These are phyloP conservation scores for Chanos chanos DNA, from an alignment of 2,797 vertebrate genomes.

Conservation along the genomic window DNA sequence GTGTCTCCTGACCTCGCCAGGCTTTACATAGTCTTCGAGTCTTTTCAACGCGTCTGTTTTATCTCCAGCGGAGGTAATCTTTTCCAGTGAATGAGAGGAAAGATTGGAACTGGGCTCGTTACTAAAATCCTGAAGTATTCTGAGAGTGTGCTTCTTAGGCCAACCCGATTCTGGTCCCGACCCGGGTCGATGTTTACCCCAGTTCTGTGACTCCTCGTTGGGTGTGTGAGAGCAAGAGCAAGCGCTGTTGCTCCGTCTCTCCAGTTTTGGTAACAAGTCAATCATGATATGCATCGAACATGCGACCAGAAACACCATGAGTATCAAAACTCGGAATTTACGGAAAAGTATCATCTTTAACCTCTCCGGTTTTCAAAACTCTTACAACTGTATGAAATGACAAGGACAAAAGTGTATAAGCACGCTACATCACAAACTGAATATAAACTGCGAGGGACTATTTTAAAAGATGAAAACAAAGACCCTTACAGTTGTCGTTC, in stretches of 20 bases:
- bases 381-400: conserved; percentile 70
- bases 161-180: conserved; percentile 66
- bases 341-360: conserved; percentile 92
- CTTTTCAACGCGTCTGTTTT: conserved; percentile 53
- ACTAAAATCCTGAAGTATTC: conserved; percentile 94
- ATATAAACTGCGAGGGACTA: conserved; percentile 72
- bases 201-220: conserved; percentile 73
- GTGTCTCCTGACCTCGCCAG: too few relatives aligned
- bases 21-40: conserved; percentile 53
- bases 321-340: conserved; percentile 87
- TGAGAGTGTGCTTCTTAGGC: conserved; percentile 92
- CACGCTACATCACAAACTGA: conserved; percentile 77
- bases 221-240: conserved; percentile 85
- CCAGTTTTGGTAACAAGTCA: conserved; percentile 89
- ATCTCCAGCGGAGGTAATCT: conserved; percentile 57
- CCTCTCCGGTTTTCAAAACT: conserved; percentile 66
- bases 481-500: conserved; percentile 66
- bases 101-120: conserved; percentile 89
- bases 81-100: conserved; percentile 82
- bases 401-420: conserved; percentile 71
- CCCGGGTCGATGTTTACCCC: conserved; percentile 67
- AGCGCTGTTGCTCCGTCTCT: conserved; percentile 72
- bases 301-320: conserved; percentile 88
- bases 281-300: conserved; percentile 96
- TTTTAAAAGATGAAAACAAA: conserved; percentile 64